A percentile compares a stretch with the other conserved stretches of the same genome.
Conservation (phyloP, 92 coral and sea anemone species). For the Actinostola sp. region DNA sequence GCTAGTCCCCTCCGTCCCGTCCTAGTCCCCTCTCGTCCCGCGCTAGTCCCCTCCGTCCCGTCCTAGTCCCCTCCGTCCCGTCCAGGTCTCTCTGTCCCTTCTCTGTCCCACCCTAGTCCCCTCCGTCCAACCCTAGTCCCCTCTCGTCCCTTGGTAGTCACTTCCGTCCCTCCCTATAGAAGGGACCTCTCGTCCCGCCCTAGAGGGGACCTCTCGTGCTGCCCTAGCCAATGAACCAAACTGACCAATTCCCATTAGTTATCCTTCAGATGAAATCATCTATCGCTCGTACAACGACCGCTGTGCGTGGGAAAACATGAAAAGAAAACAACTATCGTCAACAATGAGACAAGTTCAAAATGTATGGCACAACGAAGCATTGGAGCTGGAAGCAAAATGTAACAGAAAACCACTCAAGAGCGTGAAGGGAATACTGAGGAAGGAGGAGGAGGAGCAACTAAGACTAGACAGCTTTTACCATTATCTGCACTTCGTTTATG, state of each 20-base stretch:
- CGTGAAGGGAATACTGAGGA: slow-evolving; percentile 26
- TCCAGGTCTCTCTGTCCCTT: too few species aligned
- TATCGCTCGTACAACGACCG: slow-evolving; percentile 84
- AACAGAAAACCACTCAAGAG: slow-evolving; percentile 34
- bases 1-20: too few species aligned
- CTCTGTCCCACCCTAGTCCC: too few species aligned
- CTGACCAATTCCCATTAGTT: not conserved
- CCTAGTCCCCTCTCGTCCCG: too few species aligned
- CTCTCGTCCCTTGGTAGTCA: too few species aligned
- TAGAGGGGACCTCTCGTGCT: too few species aligned
- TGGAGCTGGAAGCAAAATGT: slow-evolving; percentile 2
- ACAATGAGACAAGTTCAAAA: slow-evolving; percentile 54
- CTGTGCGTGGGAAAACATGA: slow-evolving; percentile 76
- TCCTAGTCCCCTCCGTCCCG: too few species aligned
- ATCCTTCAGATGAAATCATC: slow-evolving; percentile 52
- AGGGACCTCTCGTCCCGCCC: too few species aligned
- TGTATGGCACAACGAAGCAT: slow-evolving; percentile 46
- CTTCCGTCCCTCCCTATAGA: too few species aligned
- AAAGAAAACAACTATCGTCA: slow-evolving; percentile 42
- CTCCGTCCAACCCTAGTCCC: too few species aligned
- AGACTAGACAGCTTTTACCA: slow-evolving; percentile 38
- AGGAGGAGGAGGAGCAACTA: slow-evolving; percentile 38
- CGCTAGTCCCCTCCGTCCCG: too few species aligned
- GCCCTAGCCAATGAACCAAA: too few species aligned
- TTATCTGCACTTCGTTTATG: slow-evolving; percentile 68